A percentile compares a stretch with the other conserved stretches of the same genome.
These are phyloP conservation scores for Cylloceria caligata DNA, from an alignment of 2,888 invertebrate genomes.

Conservation along the genomic window DNA sequence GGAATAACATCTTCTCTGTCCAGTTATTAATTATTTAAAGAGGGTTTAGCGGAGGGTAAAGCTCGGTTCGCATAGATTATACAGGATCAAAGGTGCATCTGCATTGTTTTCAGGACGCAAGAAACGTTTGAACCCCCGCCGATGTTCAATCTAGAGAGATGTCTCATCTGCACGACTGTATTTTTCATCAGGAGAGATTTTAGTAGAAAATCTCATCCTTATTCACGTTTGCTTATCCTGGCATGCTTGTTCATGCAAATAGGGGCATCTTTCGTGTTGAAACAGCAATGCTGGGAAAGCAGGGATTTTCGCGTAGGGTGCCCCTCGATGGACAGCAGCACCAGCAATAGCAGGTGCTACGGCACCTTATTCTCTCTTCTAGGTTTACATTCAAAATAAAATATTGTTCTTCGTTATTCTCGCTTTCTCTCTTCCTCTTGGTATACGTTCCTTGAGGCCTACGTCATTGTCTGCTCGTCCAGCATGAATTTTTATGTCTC, in stretches of 20 bases:
- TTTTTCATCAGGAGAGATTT: slow-evolving; percentile 18
- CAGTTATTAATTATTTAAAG: slow-evolving; percentile 62
- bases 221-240: slow-evolving; percentile 29
- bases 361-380: slow-evolving; percentile 59
- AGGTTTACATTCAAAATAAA: slow-evolving; percentile 76
- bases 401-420: slow-evolving; percentile 76
- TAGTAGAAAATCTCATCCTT: slow-evolving; percentile 19
- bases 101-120: slow-evolving; percentile 18
- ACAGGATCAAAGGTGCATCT: background rate
- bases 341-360: slow-evolving; percentile 76
- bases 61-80: slow-evolving; percentile 9
- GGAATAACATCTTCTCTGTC: slow-evolving; percentile 33
- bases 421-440: slow-evolving; percentile 34
- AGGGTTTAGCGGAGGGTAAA: slow-evolving; percentile 38
- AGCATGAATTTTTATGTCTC: slow-evolving; percentile 77
- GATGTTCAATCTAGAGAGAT: background rate
- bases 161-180: background rate
- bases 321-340: slow-evolving; percentile 8
- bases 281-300: slow-evolving; percentile 31
- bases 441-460: slow-evolving; percentile 70
- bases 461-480: slow-evolving; percentile 73
- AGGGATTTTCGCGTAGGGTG: slow-evolving; percentile 50
- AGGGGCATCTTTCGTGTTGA: slow-evolving; percentile 6
- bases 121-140: background rate
- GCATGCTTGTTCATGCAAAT: slow-evolving; percentile 33